Conservation (phyloP, 2,888 invertebrate species). For the Tupiocoris notatus region DNA sequence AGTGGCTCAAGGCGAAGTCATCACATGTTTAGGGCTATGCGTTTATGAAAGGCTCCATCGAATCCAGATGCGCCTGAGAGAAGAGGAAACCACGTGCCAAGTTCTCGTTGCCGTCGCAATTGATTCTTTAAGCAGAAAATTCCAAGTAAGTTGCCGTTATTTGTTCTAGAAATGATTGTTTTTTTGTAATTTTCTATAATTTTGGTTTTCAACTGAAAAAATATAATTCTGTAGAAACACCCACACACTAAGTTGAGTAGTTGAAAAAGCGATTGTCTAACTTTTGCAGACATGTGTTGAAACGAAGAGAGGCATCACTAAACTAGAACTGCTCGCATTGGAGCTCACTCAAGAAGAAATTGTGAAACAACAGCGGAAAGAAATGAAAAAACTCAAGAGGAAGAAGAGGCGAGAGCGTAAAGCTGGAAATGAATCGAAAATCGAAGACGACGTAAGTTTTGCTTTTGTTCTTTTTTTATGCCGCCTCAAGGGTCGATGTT, state of each 20-base stretch:
- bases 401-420: constrained; percentile 71
- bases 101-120: constrained; percentile 85
- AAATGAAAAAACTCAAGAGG: constrained; percentile 79
- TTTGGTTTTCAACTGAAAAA: background rate
- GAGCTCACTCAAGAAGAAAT: constrained; percentile 85
- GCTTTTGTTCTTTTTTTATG: too few relatives aligned
- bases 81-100: constrained; percentile 92
- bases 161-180: background rate
- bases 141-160: constrained; percentile 65
- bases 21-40: constrained; percentile 91
- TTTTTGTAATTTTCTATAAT: background rate
- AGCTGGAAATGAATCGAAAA: constrained; percentile 47
- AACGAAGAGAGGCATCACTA: constrained; percentile 82
- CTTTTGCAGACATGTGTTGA: constrained; percentile 74
- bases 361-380: constrained; percentile 78
- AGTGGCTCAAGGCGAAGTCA: constrained; percentile 93
- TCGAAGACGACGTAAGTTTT: constrained; percentile 27
- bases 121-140: constrained; percentile 83
- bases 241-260: too few relatives aligned
- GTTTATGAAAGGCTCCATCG: constrained; percentile 86
- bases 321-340: constrained; percentile 81
- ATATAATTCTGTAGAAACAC: background rate
- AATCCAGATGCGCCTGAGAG: constrained; percentile 79
- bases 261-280: too few relatives aligned
- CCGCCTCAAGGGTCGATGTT: too few relatives aligned